Percentiles rank a stretch among this genome's conserved stretches.
Conservation (phyloP, 2,113 vertebrate genomes). For the Pristiophorus japonicus region DNA sequence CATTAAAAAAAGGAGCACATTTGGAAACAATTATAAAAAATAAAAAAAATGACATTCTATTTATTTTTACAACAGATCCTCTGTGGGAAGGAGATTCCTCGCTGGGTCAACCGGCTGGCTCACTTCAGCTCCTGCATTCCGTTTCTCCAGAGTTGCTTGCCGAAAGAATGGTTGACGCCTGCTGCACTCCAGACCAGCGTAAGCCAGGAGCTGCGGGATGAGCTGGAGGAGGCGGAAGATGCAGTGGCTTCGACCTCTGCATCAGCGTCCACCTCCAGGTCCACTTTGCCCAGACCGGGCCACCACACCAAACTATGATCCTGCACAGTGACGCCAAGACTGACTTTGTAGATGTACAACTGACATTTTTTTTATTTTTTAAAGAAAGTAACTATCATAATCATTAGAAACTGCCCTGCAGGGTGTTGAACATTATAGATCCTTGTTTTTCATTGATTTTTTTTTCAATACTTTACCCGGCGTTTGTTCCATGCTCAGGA, state of each 20-base stretch:
- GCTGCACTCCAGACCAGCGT: slow-evolving; percentile 94
- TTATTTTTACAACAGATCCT: slow-evolving; percentile 68
- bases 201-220: slow-evolving; percentile 90
- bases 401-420: slow-evolving; percentile 18
- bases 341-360: slow-evolving; percentile 26
- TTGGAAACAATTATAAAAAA: not conserved
- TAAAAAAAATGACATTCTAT: not conserved
- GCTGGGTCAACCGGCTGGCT: slow-evolving; percentile 96
- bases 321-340: slow-evolving; percentile 36
- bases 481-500: slow-evolving; percentile 65
- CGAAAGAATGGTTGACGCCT: slow-evolving; percentile 95
- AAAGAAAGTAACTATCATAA: not conserved
- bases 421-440: slow-evolving; percentile 44
- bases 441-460: not conserved
- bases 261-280: slow-evolving; percentile 55
- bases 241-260: slow-evolving; percentile 72
- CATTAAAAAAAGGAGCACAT: not conserved
- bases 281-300: slow-evolving; percentile 64
- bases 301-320: slow-evolving; percentile 80
- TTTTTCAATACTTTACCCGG: slow-evolving; percentile 27
- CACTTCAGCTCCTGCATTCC: slow-evolving; percentile 99
- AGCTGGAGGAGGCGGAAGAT: slow-evolving; percentile 89
- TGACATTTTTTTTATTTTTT: slow-evolving; percentile 14
- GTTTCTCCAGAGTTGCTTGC: slow-evolving; percentile 96
- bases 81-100: slow-evolving; percentile 93